These are phyloP conservation scores for Bruchidius siliquastri DNA, from an alignment of 2,888 invertebrate species.

Conservation along the genomic window DNA sequence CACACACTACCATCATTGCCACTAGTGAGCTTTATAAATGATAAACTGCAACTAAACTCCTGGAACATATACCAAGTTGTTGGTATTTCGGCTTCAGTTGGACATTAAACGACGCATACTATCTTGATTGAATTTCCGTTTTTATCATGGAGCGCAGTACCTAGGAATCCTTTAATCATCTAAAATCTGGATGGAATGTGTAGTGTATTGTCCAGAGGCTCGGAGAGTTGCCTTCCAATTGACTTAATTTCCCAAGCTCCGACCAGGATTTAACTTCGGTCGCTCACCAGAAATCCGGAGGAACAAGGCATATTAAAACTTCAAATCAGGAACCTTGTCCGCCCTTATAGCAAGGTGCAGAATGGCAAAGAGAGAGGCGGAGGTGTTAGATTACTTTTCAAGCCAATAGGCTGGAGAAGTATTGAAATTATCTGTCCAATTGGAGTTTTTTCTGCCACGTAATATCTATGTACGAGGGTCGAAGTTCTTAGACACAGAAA, in stretches of 20 bases:
- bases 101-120: neutral
- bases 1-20: no score
- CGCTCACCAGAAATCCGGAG: neutral
- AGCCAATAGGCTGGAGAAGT: no score
- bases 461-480: no score
- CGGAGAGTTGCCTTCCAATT: neutral
- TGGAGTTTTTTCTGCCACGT: no score
- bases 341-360: no score
- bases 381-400: no score
- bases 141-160: neutral
- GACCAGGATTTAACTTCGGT: neutral
- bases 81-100: neutral
- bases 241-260: neutral
- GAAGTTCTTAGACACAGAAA: no score
- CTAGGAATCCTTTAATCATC: neutral
- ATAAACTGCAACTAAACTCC: neutral
- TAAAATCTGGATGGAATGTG: neutral
- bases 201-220: neutral
- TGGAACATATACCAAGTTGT: neutral
- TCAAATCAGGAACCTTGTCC: neutral
- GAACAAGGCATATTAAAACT: neutral
- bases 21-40: neutral
- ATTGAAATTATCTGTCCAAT: no score
- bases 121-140: neutral
- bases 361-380: no score